Percentiles rank a stretch among this genome's conserved stretches.
These are phyloP conservation scores for Etia nguti DNA, from an alignment of 2,113 vertebrate genomes.

Conservation along the genomic window DNA sequence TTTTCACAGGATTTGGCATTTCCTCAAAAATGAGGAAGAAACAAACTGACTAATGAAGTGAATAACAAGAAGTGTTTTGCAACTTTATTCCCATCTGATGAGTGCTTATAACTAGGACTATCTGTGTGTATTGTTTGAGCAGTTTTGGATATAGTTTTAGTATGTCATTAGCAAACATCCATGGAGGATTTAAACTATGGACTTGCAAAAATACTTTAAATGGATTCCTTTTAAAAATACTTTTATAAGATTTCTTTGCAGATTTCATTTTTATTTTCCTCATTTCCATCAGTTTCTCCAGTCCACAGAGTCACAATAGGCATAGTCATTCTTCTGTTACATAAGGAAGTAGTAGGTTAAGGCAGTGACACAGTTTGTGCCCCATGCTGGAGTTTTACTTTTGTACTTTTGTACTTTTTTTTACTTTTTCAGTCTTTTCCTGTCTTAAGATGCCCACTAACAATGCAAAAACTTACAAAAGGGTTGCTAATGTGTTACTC, in stretches of 20 bases:
- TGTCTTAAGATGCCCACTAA: rapidly evolving
- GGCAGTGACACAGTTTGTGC: neutral
- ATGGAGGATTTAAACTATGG: neutral
- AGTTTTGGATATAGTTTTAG: neutral
- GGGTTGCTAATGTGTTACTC: neutral
- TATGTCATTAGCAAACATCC: neutral
- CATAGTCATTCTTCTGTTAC: rapidly evolving
- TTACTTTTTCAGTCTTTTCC: neutral
- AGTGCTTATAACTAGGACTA: neutral
- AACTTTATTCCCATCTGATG: neutral
- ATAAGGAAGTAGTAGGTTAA: neutral
- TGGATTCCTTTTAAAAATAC: too few relatives aligned
- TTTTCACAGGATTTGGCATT: neutral
- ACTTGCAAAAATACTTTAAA: neutral
- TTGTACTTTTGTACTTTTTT: neutral
- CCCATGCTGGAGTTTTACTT: rapidly evolving
- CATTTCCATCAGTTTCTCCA: neutral
- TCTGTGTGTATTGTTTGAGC: neutral
- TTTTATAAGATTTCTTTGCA: neutral
- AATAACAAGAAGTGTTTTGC: neutral
- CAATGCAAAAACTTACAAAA: neutral
- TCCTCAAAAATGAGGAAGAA: neutral
- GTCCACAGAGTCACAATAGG: neutral
- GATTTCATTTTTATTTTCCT: neutral
- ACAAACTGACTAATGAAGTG: neutral